phyloP scores from a whole-genome alignment of 2,797 vertebrate genomes.

The Selene dorsalis region DNA sequence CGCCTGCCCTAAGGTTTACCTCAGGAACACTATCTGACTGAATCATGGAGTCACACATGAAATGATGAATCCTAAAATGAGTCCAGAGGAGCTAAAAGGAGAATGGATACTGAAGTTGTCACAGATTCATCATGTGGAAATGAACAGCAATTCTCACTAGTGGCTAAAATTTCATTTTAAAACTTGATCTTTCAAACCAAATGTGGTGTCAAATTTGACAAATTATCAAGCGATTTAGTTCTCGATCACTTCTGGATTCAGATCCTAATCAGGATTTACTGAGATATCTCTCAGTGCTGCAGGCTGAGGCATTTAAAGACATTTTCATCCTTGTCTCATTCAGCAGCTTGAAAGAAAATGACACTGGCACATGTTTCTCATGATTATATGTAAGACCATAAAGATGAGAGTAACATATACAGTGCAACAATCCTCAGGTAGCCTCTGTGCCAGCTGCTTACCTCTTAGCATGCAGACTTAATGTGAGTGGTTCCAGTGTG shows the following conservation, averaged over 20 bases:
- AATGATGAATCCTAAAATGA: neutral
- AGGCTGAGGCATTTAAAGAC: neutral
- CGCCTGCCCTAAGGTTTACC: neutral
- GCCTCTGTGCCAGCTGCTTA: conserved; percentile 52
- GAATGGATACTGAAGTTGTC: neutral
- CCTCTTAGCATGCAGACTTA: conserved; percentile 64
- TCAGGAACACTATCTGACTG: neutral
- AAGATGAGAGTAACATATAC: conserved; percentile 5
- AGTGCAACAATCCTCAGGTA: conserved; percentile 54
- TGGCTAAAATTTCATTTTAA: neutral
- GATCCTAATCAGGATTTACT: conserved; percentile 3
- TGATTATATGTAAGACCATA: conserved; percentile 2
- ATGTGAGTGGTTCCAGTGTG: conserved; percentile 65
- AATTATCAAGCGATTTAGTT: neutral
- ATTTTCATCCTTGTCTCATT: neutral
- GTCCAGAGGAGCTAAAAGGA: neutral
- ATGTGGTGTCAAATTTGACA: no score
- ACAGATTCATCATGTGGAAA: neutral
- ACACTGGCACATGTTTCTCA: neutral
- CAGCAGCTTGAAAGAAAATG: neutral
- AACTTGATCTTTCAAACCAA: no score
- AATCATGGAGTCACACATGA: neutral
- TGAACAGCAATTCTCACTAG: neutral
- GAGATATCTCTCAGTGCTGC: neutral
- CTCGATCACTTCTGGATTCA: conserved; percentile 2